phyloP scores from a whole-genome alignment of 2,113 vertebrate genomes.

The Lepisosteus oculatus region DNA sequence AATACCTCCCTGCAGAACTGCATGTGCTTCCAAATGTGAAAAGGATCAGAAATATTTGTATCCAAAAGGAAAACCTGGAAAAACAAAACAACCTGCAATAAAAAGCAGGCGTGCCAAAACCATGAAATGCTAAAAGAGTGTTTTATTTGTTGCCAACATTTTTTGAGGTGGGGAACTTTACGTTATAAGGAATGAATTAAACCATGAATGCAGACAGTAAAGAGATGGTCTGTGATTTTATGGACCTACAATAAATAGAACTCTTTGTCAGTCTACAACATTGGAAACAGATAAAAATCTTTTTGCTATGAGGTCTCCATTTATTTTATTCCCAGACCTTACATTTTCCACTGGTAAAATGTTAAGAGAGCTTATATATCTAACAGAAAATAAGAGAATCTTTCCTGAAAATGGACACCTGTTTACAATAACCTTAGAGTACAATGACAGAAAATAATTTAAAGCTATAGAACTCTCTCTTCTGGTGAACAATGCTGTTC shows the following conservation, averaged over 20 bases:
- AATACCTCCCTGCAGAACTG: slow-evolving; percentile 23
- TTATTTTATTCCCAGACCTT: too few species aligned
- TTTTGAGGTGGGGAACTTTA: slow-evolving; percentile 43
- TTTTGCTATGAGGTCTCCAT: too few species aligned
- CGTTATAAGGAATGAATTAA: slow-evolving; percentile 57
- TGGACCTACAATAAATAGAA: slow-evolving; percentile 40
- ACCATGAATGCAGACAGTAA: slow-evolving; percentile 45
- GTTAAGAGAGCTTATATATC: too few species aligned
- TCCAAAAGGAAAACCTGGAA: slow-evolving; percentile 47
- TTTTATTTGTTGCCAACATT: slow-evolving; percentile 50
- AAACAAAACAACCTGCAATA: slow-evolving; percentile 61
- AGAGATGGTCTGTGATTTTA: slow-evolving; percentile 53
- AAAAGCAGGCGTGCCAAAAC: slow-evolving; percentile 64
- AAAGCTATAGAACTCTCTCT: too few species aligned
- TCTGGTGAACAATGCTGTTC: too few species aligned
- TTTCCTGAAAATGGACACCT: too few species aligned
- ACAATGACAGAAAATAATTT: too few species aligned
- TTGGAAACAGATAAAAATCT: slow-evolving; percentile 26
- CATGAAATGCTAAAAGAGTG: slow-evolving; percentile 46
- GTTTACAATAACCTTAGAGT: too few species aligned
- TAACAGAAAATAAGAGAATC: too few species aligned
- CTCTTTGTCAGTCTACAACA: slow-evolving; percentile 28
- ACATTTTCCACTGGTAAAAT: too few species aligned
- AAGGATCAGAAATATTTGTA: slow-evolving; percentile 48
- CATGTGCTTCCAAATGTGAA: slow-evolving; percentile 39